Conservation (phyloP, 2,113 vertebrate species). For the Aleadryas rufinucha region DNA sequence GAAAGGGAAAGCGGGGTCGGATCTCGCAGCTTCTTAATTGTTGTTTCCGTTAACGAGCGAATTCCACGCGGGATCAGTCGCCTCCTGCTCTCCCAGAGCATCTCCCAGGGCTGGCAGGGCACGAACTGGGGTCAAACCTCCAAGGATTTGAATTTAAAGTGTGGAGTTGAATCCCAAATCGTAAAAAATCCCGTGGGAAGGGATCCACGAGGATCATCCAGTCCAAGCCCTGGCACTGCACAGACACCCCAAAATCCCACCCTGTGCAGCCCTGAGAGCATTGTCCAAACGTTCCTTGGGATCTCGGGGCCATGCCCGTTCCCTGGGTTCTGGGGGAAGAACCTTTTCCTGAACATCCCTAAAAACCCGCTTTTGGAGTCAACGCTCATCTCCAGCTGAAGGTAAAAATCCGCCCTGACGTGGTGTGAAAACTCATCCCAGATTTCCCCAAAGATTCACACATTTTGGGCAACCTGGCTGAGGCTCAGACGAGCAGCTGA, state of each 20-base stretch:
- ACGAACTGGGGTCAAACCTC: background rate
- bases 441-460: background rate
- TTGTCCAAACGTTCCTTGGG: background rate
- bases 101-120: background rate
- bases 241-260: background rate
- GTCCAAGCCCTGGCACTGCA: background rate
- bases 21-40: background rate
- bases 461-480: background rate
- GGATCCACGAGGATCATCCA: background rate
- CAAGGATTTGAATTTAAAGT: background rate
- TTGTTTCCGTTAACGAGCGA: background rate
- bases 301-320: background rate
- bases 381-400: background rate
- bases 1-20: background rate
- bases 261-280: background rate
- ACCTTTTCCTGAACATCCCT: background rate
- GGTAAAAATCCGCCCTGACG: background rate
- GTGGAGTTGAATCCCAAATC: background rate
- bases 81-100: background rate
- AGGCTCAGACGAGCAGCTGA: background rate
- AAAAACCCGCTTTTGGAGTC: background rate
- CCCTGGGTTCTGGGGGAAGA: background rate
- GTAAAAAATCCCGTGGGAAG: background rate
- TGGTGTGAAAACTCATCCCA: background rate
- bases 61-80: rapidly evolving